Percentiles rank a stretch among this genome's conserved stretches.
phyloP scores from a whole-genome alignment of 2,888 invertebrate genomes.

The Epinotia brunnichana region DNA sequence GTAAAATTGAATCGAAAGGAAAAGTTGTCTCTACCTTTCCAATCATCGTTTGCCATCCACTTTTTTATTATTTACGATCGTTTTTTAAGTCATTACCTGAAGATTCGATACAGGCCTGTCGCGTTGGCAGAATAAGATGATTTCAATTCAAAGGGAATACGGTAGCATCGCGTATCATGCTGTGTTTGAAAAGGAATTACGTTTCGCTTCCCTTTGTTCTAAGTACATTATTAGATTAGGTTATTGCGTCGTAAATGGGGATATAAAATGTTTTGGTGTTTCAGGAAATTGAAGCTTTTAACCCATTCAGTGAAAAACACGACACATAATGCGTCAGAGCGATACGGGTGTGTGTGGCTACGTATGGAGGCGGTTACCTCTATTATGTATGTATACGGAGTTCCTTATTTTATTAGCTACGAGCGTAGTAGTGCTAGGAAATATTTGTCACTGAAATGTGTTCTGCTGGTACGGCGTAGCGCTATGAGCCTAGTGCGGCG shows the following conservation, averaged over 20 bases:
- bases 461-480: too few relatives aligned
- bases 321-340: too few relatives aligned
- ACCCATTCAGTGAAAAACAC: too few relatives aligned
- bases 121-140: constrained; percentile 27
- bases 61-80: constrained; percentile 46
- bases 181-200: constrained; percentile 17
- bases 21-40: constrained; percentile 9
- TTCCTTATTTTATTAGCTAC: too few relatives aligned
- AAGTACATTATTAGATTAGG: constrained; percentile 27
- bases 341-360: too few relatives aligned
- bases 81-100: constrained; percentile 44
- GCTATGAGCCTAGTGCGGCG: too few relatives aligned
- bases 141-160: constrained; percentile 42
- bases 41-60: constrained; percentile 32
- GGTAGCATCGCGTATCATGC: constrained; percentile 29
- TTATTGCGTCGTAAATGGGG: constrained; percentile 6
- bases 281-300: background rate
- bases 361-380: too few relatives aligned
- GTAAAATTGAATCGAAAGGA: too few relatives aligned
- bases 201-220: constrained; percentile 12
- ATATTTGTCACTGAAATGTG: too few relatives aligned
- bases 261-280: constrained; percentile 5
- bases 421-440: too few relatives aligned
- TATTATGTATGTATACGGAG: too few relatives aligned
- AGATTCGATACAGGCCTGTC: constrained; percentile 40